A percentile compares a stretch with the other conserved stretches of the same genome.
These are phyloP conservation scores for Selenia dentaria DNA, from an alignment of 2,888 invertebrate species.

Conservation along the genomic window DNA sequence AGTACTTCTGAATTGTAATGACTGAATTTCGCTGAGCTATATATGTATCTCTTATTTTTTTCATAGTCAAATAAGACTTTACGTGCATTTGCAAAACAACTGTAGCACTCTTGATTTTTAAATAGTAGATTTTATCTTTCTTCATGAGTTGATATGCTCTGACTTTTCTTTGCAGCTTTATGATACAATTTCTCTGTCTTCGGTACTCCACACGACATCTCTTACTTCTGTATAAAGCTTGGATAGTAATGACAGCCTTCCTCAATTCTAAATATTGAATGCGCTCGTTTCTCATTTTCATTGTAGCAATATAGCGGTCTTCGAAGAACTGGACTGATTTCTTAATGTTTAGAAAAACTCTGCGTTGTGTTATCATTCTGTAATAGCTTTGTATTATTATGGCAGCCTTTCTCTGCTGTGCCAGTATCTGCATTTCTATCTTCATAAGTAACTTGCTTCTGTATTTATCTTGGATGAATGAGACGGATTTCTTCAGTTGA, in stretches of 20 bases:
- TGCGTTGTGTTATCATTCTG: constrained; percentile 56
- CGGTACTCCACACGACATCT: constrained; percentile 63
- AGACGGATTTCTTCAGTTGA: constrained; percentile 47
- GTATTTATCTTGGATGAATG: constrained; percentile 65
- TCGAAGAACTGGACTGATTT: constrained; percentile 51
- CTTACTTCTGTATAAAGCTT: constrained; percentile 73
- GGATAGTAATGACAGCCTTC: constrained; percentile 64
- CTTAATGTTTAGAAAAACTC: constrained; percentile 46
- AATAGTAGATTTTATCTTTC: constrained; percentile 58
- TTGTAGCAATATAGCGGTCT: constrained; percentile 53
- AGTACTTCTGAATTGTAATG: constrained; percentile 40
- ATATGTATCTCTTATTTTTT: constrained; percentile 46
- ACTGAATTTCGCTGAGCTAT: constrained; percentile 47
- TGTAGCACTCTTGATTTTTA: constrained; percentile 57
- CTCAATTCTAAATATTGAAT: constrained; percentile 54
- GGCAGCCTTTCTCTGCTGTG: constrained; percentile 46
- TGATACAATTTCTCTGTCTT: constrained; percentile 50
- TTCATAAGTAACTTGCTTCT: constrained; percentile 65
- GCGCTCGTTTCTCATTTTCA: constrained; percentile 59
- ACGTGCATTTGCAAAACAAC: constrained; percentile 77
- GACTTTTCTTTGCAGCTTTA: constrained; percentile 78
- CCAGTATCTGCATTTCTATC: constrained; percentile 49
- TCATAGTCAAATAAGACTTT: constrained; percentile 62
- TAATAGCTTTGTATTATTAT: constrained; percentile 71
- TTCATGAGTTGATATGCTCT: constrained; percentile 68